Evolutionary conservation across 2,888 invertebrate genomes (phyloP), one percentile per base, ranked within the genome.

Genomic region (Spisula subtruncata): DNA sequence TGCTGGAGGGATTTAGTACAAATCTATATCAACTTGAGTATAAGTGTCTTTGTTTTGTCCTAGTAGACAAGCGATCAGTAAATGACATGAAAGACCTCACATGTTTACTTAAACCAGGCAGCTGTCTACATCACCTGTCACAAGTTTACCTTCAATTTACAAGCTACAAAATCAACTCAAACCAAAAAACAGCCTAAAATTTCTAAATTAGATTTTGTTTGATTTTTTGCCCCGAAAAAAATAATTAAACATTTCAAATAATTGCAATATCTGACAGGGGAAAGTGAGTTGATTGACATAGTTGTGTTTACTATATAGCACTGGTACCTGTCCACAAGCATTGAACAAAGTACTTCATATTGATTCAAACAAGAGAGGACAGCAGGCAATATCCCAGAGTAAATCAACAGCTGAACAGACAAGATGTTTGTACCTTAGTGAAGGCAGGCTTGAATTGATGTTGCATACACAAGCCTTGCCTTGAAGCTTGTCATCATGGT

Each of bases 71-170:
- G 60, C n/a, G n/a, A n/a, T 25, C 10, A 66, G 60, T 66, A 66
- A 66, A 25, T 60, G 75, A 35, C 75, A 75, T 12, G 10, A 71
- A 16, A 35, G 32, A 35, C 35, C 14, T 14, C 75, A 32, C 75
- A 35, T 75, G 35, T 75, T 75, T 32, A 32, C 35, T 35, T 75
- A 75, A 75, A 75, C 75, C 18, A 16, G 75, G 75, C 75, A 75
- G 75, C 18, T 75, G 75, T 14, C 75, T 75, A 35, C 29, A 35
- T 75, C 75, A 75, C 16, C 75, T 75, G 75, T 32, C 35, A 16
- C 14, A 35, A 14, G 75, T 75, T 75, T 75, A 32, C 75, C 16
- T 32, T 75, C 75, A 35, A 75, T 75, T 32, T 75, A 32, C 14
- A 75, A 75, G 29, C 75, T 35, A 32, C 75, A 32, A 75, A 41